A percentile compares a stretch with the other conserved stretches of the same genome.
Conservation (phyloP, 2,113 vertebrate species). For the Semicossyphus pulcher region DNA sequence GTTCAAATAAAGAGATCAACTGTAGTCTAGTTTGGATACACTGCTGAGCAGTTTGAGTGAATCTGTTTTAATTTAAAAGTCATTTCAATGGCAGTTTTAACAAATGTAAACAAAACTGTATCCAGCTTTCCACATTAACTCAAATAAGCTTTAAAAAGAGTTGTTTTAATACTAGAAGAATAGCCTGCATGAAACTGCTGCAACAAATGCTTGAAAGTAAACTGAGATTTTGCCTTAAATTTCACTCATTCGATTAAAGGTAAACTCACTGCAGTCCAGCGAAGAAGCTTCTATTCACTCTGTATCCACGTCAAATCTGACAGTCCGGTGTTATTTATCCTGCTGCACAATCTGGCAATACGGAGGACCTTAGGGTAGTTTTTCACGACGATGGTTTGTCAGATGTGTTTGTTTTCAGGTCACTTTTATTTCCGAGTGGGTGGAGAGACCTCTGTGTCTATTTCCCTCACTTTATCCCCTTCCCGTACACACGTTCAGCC, state of each 20-base stretch:
- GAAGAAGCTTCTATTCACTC: neutral
- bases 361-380: neutral
- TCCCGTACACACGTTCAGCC: neutral
- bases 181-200: neutral
- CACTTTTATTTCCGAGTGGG: constrained; percentile 2
- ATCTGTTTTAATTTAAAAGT: no score
- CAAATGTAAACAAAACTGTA: no score
- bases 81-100: no score
- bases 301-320: neutral
- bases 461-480: neutral
- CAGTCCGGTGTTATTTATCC: neutral
- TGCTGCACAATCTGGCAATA: neutral
- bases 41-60: no score
- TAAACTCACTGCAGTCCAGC: constrained; percentile 5
- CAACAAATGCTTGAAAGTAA: no score
- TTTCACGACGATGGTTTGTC: neutral
- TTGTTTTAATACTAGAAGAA: no score
- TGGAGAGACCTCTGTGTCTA: neutral
- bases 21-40: no score
- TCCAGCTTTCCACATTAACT: no score
- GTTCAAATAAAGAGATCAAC: no score
- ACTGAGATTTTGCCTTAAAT: no score
- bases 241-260: no score
- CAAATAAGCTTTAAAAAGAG: no score
- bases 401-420: neutral